Evolutionary conservation across 2,888 invertebrate genomes (phyloP), one percentile per base, ranked within the genome.

Genomic region (Cataglyphis rosenhaueri): DNA sequence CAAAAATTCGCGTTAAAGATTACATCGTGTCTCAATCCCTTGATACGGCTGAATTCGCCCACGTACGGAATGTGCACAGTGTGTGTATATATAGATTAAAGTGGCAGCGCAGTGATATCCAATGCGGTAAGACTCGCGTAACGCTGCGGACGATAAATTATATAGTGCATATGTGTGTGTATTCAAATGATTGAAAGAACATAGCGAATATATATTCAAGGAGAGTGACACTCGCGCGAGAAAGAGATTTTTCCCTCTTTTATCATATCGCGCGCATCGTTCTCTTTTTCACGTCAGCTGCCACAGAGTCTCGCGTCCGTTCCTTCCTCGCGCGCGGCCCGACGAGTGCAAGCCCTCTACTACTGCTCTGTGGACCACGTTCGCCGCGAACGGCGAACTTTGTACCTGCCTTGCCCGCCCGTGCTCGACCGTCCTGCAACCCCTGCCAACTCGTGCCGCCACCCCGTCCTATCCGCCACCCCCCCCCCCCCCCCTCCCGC

Each of bases 331-430:
- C 83, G 64, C 81, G 76, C 73, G 59, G 84, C 29, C 84, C 44
- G 85, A 84, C 84, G 57, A 83, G 74, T 85, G 84, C 84, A 75
- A 81, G 70, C 25, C 59, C 62, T 84, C 35, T 81, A 85, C 85
- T 84, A 85, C 85, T 85, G 84, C 61, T 68, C 62, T 38, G 32
- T 66, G 82, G 59, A 48, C 9, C 29, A 61, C 44, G 82, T 32
- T 59, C 68, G 74, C 41, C 38, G 57, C 35, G 68, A 70, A n/a
- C 41, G 32, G 57, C 35, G 68, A 70, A n/a, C 76, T 44, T 59
- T 52, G 9, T 83, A 66, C 84, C 74, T 62, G 48, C 38, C 29
- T 52, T 61, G 66, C 38, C 66, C 35, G 41, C 35, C 65, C 48
- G 48, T 52, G 73, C 52, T 59, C 62, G 61, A 38, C 68, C 66